phyloP scores from a whole-genome alignment of 2,888 invertebrate species.

The Serripes groenlandicus region DNA sequence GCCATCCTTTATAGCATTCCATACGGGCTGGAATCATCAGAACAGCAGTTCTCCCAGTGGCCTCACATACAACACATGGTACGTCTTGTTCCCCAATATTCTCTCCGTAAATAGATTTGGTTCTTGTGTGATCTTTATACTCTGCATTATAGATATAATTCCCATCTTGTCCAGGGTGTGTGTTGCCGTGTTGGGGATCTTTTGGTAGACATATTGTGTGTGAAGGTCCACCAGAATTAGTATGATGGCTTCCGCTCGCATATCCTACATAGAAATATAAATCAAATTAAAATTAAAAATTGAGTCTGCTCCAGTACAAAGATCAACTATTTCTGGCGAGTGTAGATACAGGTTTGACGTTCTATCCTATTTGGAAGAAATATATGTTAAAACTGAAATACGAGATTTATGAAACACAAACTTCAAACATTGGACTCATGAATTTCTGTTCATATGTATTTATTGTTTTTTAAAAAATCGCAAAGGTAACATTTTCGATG shows the following conservation, averaged over 20 bases:
- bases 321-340: no score
- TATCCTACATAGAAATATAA: no score
- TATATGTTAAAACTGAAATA: no score
- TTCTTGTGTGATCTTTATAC: not conserved
- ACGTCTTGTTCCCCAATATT: not conserved
- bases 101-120: not conserved
- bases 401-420: no score
- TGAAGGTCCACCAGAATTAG: not conserved
- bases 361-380: no score
- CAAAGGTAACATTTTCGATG: no score
- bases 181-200: not conserved
- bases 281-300: no score
- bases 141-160: not conserved
- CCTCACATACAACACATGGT: constrained; percentile 13
- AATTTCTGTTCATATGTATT: no score
- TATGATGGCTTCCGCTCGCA: constrained; percentile 1
- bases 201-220: constrained; percentile 8
- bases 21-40: constrained; percentile 15
- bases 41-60: not conserved
- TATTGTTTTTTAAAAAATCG: no score
- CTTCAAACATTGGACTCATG: no score
- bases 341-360: no score
- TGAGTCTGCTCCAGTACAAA: no score
- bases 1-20: constrained; percentile 8
- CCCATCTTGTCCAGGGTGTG: not conserved